A percentile compares a stretch with the other conserved stretches of the same genome.
Conservation (phyloP, 2,888 invertebrate genomes). For the Bugula neritina region DNA sequence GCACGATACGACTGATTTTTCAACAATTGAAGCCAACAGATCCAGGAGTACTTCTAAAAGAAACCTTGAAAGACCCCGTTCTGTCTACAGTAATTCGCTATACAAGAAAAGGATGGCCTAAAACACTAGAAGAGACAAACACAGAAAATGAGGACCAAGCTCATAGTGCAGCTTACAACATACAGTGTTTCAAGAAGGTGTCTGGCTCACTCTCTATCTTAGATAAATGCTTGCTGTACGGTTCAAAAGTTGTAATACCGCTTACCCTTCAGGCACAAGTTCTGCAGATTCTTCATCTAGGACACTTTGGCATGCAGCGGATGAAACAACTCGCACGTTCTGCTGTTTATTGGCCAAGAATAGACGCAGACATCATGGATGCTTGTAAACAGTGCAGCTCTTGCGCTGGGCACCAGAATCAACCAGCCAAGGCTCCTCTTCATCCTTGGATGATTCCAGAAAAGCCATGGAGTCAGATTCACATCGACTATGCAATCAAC, state of each 20-base stretch:
- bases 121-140: too few species aligned
- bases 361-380: constrained; percentile 31
- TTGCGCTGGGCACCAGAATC: constrained; percentile 32
- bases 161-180: too few species aligned
- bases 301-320: constrained; percentile 36
- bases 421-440: constrained; percentile 34
- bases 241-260: constrained; percentile 35
- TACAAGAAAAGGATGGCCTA: constrained; percentile 24
- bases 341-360: constrained; percentile 30
- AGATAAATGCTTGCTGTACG: constrained; percentile 33
- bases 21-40: neutral
- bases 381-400: constrained; percentile 25
- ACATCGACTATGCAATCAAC: neutral
- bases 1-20: neutral
- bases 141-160: too few species aligned
- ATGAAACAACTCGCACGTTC: constrained; percentile 36
- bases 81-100: constrained; percentile 18
- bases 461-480: neutral
- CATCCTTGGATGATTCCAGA: constrained; percentile 35
- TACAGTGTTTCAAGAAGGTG: constrained; percentile 21
- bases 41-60: neutral
- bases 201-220: constrained; percentile 29
- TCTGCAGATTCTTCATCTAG: constrained; percentile 33
- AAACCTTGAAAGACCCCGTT: constrained; percentile 24
- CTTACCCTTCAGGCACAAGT: constrained; percentile 31